A percentile compares a stretch with the other conserved stretches of the same genome.
phyloP scores from a whole-genome alignment of 2,888 invertebrate genomes.

The Dorcus parallelipipedus region DNA sequence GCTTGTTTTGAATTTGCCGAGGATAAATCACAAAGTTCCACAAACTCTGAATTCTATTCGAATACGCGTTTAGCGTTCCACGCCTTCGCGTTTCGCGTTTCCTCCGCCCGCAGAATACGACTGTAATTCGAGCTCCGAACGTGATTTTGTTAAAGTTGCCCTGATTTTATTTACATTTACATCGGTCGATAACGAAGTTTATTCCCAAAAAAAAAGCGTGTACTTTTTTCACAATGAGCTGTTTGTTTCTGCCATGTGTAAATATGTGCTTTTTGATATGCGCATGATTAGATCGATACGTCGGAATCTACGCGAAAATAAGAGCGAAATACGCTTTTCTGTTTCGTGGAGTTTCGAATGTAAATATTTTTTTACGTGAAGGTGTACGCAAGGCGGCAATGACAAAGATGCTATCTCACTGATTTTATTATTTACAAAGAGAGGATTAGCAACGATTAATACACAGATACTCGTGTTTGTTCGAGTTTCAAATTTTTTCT shows the following conservation, averaged over 20 bases:
- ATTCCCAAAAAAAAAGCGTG: background rate
- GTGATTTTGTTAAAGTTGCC: background rate
- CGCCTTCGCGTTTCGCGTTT: background rate
- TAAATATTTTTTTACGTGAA: no score
- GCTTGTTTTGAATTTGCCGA: no score
- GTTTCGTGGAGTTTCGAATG: no score
- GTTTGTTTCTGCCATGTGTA: conserved; percentile 16
- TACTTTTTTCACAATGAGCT: conserved; percentile 21
- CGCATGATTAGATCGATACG: conserved; percentile 14
- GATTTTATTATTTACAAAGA: no score
- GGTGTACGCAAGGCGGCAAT: no score
- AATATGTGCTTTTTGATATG: conserved; percentile 14
- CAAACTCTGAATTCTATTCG: no score
- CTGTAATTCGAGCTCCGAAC: background rate
- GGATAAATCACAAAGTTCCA: no score
- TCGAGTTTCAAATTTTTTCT: no score
- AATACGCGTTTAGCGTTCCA: background rate
- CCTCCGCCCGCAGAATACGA: background rate
- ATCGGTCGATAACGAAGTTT: conserved; percentile 1
- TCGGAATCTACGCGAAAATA: background rate
- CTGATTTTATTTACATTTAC: conserved; percentile 1
- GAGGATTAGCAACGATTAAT: no score
- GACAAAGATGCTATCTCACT: no score
- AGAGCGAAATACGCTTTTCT: no score
- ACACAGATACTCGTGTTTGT: no score